Conservation (phyloP, 2,797 vertebrate genomes). For the Dendrocincla fuliginosa region DNA sequence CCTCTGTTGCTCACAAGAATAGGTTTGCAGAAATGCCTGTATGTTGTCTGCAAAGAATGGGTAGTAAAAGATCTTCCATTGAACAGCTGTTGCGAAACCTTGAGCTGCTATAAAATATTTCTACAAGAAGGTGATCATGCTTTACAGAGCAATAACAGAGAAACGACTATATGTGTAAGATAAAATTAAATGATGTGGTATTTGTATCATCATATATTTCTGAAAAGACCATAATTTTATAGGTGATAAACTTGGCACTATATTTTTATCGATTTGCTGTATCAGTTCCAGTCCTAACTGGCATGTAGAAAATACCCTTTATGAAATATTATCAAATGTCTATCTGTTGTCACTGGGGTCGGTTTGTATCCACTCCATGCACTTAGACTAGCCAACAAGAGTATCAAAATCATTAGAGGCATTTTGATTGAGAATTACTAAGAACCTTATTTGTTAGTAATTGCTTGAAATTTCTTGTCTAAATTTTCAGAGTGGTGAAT, state of each 20-base stretch:
- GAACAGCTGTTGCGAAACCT: constrained; percentile 49
- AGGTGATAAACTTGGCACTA: constrained; percentile 62
- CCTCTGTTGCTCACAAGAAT: neutral
- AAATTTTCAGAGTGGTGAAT: constrained; percentile 33
- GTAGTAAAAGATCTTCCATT: constrained; percentile 29
- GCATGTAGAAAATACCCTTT: constrained; percentile 58
- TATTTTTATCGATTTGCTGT: constrained; percentile 67
- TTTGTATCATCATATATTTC: constrained; percentile 47
- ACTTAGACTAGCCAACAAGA: neutral
- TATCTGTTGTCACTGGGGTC: constrained; percentile 30
- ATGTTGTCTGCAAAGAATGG: neutral
- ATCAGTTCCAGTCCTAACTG: constrained; percentile 27
- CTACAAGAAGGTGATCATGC: constrained; percentile 39
- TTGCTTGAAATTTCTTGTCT: neutral
- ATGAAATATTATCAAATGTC: constrained; percentile 51
- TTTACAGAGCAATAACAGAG: constrained; percentile 59
- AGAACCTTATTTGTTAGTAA: neutral
- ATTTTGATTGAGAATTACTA: constrained; percentile 52
- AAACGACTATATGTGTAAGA: constrained; percentile 39
- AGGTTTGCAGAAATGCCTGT: neutral
- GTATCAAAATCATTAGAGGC: constrained; percentile 24
- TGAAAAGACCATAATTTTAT: constrained; percentile 55
- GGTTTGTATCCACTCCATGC: neutral
- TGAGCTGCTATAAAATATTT: constrained; percentile 57
- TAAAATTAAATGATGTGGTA: constrained; percentile 66